A percentile compares a stretch with the other conserved stretches of the same genome.
Evolutionary conservation across 2,113 vertebrate genomes (phyloP).

Genomic region (Paralichthys olivaceus): DNA sequence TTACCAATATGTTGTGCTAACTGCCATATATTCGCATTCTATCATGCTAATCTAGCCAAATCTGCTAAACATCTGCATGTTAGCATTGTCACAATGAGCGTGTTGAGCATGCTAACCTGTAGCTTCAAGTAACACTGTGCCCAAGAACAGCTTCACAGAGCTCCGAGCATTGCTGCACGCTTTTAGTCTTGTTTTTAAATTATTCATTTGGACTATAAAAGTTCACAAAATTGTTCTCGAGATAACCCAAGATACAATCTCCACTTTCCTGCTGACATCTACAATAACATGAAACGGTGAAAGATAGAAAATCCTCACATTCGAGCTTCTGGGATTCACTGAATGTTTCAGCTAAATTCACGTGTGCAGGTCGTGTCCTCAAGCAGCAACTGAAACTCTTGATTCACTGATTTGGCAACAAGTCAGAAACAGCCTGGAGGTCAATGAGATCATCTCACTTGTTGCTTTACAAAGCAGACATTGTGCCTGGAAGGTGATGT

Average conservation of each 20-base stretch:
- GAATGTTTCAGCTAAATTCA: not conserved
- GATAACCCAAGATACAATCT: no score
- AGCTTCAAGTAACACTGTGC: not conserved
- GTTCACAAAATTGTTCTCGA: not conserved
- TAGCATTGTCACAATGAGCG: not conserved
- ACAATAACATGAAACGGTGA: no score
- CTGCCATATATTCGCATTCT: no score
- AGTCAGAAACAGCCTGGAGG: constrained; percentile 3
- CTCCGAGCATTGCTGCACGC: not conserved
- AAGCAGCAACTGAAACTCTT: not conserved
- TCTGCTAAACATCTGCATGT: no score
- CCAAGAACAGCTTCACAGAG: not conserved
- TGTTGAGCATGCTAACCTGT: not conserved
- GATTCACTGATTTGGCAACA: no score
- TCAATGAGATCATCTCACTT: constrained; percentile 17
- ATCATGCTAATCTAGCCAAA: no score
- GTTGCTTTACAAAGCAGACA: constrained; percentile 5
- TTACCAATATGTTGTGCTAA: no score
- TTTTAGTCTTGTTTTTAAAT: not conserved
- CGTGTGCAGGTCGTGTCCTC: not conserved
- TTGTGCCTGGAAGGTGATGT: not conserved
- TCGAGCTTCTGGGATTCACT: not conserved
- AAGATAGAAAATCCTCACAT: no score
- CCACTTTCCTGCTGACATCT: no score
- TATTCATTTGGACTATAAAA: not conserved